These are phyloP conservation scores for Onychomys leucogaster DNA, from an alignment of 2,797 vertebrate species.

Conservation along the genomic window DNA sequence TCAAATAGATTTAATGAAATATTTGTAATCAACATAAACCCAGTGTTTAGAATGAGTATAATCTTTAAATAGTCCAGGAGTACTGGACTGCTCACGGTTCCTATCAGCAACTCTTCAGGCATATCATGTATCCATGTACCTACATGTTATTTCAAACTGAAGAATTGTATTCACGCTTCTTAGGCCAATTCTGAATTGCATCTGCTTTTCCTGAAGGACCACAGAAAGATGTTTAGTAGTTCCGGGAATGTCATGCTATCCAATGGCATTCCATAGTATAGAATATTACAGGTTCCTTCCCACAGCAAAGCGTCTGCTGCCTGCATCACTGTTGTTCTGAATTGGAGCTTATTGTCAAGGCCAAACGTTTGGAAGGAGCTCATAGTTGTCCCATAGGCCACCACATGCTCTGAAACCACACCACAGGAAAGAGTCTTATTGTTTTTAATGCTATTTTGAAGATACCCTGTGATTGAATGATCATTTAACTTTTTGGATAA, in stretches of 20 bases:
- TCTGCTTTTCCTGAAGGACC: neutral
- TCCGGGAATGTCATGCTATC: neutral
- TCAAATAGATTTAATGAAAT: slow-evolving; percentile 92
- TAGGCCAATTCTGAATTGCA: neutral
- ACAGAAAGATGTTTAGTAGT: neutral
- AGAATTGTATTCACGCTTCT: slow-evolving; percentile 85
- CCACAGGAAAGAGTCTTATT: neutral
- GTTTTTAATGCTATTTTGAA: neutral
- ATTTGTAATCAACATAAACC: slow-evolving; percentile 98
- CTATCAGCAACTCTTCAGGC: slow-evolving; percentile 92
- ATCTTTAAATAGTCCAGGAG: slow-evolving; percentile 89
- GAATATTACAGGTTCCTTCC: neutral
- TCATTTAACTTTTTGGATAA: neutral
- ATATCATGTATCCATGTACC: slow-evolving; percentile 90
- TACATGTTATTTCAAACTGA: slow-evolving; percentile 94
- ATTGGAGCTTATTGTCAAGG: neutral
- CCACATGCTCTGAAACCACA: neutral
- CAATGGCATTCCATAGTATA: neutral
- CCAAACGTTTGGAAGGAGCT: neutral
- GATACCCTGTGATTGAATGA: neutral
- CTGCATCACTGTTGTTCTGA: neutral
- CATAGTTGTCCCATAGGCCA: neutral
- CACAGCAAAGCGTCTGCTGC: neutral
- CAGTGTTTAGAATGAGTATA: slow-evolving; percentile 91
- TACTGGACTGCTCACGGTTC: slow-evolving; percentile 81